Evolutionary conservation across 2,888 invertebrate genomes (phyloP).

Genomic region (Melinopterus prodromus): DNA sequence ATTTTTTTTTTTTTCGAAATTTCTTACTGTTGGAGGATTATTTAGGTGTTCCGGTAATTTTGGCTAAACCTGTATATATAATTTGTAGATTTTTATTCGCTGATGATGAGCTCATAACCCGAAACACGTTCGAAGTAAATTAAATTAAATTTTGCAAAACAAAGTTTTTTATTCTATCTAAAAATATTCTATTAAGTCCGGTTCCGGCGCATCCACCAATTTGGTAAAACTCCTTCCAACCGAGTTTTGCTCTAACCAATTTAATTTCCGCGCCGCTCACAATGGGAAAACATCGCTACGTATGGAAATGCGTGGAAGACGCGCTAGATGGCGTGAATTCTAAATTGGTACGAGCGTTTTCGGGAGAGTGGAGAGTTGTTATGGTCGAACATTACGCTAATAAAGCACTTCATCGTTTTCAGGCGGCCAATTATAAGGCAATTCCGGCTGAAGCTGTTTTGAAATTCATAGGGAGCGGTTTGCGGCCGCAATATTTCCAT

Average conservation of each 20-base stretch:
- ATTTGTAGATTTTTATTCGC: too few species aligned
- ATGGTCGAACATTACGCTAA: neutral
- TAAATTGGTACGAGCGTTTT: neutral
- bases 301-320: neutral
- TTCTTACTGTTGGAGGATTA: too few species aligned
- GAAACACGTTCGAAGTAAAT: too few species aligned
- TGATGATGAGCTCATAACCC: too few species aligned
- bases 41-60: too few species aligned
- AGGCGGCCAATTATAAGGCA: constrained; percentile 4
- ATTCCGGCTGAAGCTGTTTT: neutral
- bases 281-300: neutral
- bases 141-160: too few species aligned
- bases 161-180: too few species aligned
- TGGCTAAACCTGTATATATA: too few species aligned
- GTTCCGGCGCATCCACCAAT: too few species aligned
- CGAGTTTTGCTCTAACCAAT: neutral
- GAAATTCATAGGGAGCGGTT: neutral
- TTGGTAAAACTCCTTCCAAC: neutral
- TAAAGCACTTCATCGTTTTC: constrained; percentile 4
- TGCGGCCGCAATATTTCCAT: neutral
- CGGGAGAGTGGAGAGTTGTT: neutral
- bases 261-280: neutral
- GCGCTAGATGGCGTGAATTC: neutral
- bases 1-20: too few species aligned
- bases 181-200: too few species aligned